Base-by-base conservation (phyloP, 2,888 invertebrate species). In the Limnephilus lunatus region DNA sequence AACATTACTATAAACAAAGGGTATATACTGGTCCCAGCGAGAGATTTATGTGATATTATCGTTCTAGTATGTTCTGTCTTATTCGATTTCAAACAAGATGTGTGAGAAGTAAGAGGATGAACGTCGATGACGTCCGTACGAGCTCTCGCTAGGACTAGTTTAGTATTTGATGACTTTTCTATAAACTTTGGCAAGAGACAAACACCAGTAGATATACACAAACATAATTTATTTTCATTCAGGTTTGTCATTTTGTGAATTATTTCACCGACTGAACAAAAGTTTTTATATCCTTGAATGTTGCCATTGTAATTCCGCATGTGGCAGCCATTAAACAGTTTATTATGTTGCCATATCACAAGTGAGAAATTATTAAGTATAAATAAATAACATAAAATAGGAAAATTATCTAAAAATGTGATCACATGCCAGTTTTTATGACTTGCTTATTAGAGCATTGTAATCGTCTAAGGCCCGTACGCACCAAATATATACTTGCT, bases 381-480 rank as follows among this genome's bases (percentile, higher is more conserved):
- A 87, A 82, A 81, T 81, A 25, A 81, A 39, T 68, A 68, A 85
- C 30, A 90, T 81, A 89, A 39, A 39, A 39, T 87, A 88, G 44
- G 81, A 88, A 91, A 83, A 68, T 88, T 83, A 80, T 91, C 81
- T 44, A 81, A 86, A n/a, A 91, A 91, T 92, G 93, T 93, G 93
- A 93, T 93, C 53, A 90, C 87, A 89, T 92, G 93, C 93, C 93
- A 93, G 93, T 93, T 91, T 82, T 90, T 92, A 86, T 93, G 53
- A 90, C 90, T 83, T 91, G 89, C 91, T 92, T 87, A 87, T 85
- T 90, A 81, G 81, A 85, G 87, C 68, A 89, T 89, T 85, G 85
- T 92, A 35, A 25, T 90, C 53, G 88, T 81, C 53, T 92, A 93
- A 89, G 93, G 93, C 93, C 93, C 85, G 93, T 93, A 93, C 39